Percentiles rank a stretch among this genome's conserved stretches.
Evolutionary conservation across 2,888 invertebrate genomes (phyloP).

Genomic region (Lutraria lutraria): DNA sequence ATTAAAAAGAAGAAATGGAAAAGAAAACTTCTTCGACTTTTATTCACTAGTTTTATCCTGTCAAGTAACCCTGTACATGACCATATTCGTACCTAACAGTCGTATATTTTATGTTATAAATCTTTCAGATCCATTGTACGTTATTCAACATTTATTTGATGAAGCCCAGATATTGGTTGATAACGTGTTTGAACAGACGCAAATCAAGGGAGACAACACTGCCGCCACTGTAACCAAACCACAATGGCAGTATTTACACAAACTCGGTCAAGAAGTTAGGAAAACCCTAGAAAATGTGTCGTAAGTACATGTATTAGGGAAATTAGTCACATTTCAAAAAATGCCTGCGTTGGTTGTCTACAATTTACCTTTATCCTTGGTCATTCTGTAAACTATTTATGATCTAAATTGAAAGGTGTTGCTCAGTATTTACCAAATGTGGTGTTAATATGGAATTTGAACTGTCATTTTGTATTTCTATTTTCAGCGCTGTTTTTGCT

Average conservation of each 20-base stretch:
- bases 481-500: slow-evolving; percentile 92
- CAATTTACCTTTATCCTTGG: no score
- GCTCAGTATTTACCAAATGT: no score
- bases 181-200: slow-evolving; percentile 89
- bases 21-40: no score
- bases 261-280: slow-evolving; percentile 94
- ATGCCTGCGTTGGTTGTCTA: no score
- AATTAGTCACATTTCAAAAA: no score
- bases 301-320: slow-evolving; percentile 87
- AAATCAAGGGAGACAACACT: slow-evolving; percentile 69
- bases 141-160: slow-evolving; percentile 98
- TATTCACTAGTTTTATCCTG: no score
- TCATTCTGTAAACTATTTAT: no score
- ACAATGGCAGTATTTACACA: slow-evolving; percentile 97
- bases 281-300: slow-evolving; percentile 94
- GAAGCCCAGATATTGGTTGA: slow-evolving; percentile 97
- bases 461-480: neutral
- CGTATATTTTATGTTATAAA: no score
- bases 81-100: no score
- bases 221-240: slow-evolving; percentile 95
- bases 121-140: slow-evolving; percentile 93
- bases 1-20: no score
- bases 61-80: no score
- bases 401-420: no score
- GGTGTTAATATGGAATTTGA: neutral